Percentiles rank a stretch among this genome's conserved stretches.
Evolutionary conservation across 2,113 vertebrate species (phyloP).

Genomic region (Oncorhynchus keta): DNA sequence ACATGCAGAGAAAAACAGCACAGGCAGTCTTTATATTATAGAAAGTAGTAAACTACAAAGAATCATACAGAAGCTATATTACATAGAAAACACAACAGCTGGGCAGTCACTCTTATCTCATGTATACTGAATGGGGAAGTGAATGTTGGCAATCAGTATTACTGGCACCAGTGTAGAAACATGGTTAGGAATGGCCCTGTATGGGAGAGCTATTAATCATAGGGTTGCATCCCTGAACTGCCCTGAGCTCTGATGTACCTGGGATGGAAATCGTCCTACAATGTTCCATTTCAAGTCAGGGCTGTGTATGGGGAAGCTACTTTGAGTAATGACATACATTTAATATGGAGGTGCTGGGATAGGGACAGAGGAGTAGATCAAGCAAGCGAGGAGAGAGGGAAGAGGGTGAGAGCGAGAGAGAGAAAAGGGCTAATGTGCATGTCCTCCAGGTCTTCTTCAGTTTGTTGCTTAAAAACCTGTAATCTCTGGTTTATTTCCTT

Average conservation of each 20-base stretch:
- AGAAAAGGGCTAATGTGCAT: no score
- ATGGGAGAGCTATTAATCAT: slow-evolving; percentile 66
- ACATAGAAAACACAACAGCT: slow-evolving; percentile 18
- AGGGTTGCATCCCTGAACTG: slow-evolving; percentile 21
- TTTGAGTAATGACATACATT: slow-evolving; percentile 42
- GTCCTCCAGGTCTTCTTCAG: not conserved
- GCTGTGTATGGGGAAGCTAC: slow-evolving; percentile 19
- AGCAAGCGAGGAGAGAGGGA: not conserved
- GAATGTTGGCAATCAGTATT: slow-evolving; percentile 58
- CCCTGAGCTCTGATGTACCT: slow-evolving; percentile 53
- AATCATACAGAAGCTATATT: not conserved
- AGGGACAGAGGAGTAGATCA: not conserved
- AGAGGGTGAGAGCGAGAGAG: no score
- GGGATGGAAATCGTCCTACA: slow-evolving; percentile 57
- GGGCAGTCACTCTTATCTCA: slow-evolving; percentile 18
- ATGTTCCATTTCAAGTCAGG: slow-evolving; percentile 56
- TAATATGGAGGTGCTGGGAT: slow-evolving; percentile 41
- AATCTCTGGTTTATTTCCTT: not conserved
- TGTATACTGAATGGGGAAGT: slow-evolving; percentile 56
- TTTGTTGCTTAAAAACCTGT: not conserved
- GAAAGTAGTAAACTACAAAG: no score
- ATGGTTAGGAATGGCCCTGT: slow-evolving; percentile 63
- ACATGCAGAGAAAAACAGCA: slow-evolving; percentile 13
- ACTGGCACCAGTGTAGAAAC: slow-evolving; percentile 42
- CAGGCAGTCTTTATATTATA: not conserved